These are phyloP conservation scores for Apeltes quadracus DNA, from an alignment of 2,113 vertebrate species.

Conservation along the genomic window DNA sequence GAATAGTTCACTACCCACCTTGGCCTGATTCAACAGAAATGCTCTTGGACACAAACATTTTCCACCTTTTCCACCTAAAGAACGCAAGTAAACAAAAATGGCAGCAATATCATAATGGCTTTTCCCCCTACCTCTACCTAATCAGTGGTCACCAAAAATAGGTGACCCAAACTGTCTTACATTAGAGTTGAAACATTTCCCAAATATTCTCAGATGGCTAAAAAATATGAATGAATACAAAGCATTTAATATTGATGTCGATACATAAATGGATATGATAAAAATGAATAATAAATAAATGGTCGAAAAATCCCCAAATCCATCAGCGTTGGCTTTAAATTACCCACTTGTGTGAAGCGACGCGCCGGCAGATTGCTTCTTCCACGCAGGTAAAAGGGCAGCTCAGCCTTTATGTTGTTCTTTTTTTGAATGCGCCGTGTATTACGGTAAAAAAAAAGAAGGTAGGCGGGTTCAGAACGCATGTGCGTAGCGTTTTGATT, in stretches of 20 bases:
- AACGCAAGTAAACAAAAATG: background rate
- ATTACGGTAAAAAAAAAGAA: conserved; percentile 64
- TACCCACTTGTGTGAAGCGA: background rate
- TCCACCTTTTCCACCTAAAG: background rate
- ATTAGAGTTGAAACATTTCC: background rate
- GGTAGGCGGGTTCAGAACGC: conserved; percentile 66
- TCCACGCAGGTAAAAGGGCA: background rate
- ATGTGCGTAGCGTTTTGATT: conserved; percentile 79
- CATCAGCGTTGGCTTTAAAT: background rate
- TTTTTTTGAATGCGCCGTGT: conserved; percentile 28
- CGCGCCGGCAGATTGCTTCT: background rate
- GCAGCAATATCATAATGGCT: background rate
- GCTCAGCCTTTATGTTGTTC: conserved; percentile 5
- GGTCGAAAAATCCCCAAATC: background rate
- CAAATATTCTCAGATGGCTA: background rate
- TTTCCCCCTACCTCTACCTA: background rate
- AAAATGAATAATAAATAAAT: background rate
- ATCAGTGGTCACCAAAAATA: background rate
- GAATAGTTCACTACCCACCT: conserved; percentile 11
- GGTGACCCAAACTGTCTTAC: background rate
- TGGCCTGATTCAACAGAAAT: conserved; percentile 1
- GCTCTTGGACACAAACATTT: background rate
- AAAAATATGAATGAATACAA: background rate
- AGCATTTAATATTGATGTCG: background rate
- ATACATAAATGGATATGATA: background rate